phyloP scores from a whole-genome alignment of 2,797 vertebrate species.

The Hydrophis major region DNA sequence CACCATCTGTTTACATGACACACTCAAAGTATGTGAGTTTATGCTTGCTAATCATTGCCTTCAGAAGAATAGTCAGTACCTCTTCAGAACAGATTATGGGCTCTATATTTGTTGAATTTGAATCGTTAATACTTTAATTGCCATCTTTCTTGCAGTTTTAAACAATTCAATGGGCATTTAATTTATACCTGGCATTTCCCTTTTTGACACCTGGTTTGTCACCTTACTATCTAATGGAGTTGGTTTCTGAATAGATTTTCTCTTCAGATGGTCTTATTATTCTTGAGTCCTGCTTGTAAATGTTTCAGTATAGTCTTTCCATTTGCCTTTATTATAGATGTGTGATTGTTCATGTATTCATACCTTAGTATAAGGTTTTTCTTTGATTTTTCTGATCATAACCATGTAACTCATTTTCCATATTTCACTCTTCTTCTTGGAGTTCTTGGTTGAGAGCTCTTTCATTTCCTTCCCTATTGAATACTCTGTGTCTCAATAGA shows the following conservation, averaged over 20 bases:
- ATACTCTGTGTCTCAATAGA: not conserved
- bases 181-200: not conserved
- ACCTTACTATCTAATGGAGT: not conserved
- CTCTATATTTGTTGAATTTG: not conserved
- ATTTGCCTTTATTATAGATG: not conserved
- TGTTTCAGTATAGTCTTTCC: not conserved
- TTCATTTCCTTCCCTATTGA: not conserved
- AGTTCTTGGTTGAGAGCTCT: not conserved
- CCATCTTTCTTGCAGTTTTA: not conserved
- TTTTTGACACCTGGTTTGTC: not conserved
- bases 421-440: not conserved
- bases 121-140: not conserved
- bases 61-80: not conserved
- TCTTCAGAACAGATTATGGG: not conserved
- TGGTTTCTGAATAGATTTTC: not conserved
- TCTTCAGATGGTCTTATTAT: not conserved
- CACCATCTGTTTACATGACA: not conserved
- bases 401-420: not conserved
- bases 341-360: not conserved
- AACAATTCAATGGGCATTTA: not conserved
- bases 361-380: not conserved
- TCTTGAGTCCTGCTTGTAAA: not conserved
- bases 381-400: not conserved
- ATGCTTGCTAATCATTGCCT: not conserved
- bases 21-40: not conserved